Percentiles rank a stretch among this genome's conserved stretches.
Conservation (phyloP, 2,113 vertebrate species). For the Sebastes schlegelii region DNA sequence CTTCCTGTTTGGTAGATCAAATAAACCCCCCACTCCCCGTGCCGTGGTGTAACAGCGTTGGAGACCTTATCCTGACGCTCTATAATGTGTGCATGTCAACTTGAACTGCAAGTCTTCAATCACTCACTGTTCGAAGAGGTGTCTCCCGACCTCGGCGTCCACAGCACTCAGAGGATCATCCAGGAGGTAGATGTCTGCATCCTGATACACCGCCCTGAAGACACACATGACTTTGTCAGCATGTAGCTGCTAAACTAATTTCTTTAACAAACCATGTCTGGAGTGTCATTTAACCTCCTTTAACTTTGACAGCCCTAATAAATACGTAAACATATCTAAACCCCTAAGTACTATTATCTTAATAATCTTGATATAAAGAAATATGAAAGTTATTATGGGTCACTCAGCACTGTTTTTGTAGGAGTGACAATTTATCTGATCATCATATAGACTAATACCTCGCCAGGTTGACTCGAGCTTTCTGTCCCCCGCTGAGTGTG, state of each 20-base stretch:
- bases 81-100: too few species aligned
- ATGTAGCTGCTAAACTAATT: too few species aligned
- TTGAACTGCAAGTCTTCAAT: background rate
- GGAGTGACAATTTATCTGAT: too few species aligned
- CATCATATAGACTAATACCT: conserved; percentile 64
- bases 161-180: conserved; percentile 97
- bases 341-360: too few species aligned
- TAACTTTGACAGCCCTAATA: too few species aligned
- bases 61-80: background rate
- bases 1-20: conserved; percentile 11
- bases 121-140: conserved; percentile 95
- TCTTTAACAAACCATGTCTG: too few species aligned
- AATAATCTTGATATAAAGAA: too few species aligned
- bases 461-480: conserved; percentile 94
- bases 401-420: too few species aligned
- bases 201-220: conserved; percentile 93
- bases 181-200: conserved; percentile 95
- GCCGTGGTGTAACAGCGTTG: background rate
- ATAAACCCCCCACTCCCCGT: background rate
- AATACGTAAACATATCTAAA: too few species aligned
- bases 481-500: conserved; percentile 96
- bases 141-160: conserved; percentile 93
- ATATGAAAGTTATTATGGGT: too few species aligned
- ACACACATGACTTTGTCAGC: background rate
- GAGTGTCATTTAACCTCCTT: too few species aligned